Evolutionary conservation across 35 echinoderm and acorn worm species (phyloP).

Genomic region (Heliocidaris erythrogramma): DNA sequence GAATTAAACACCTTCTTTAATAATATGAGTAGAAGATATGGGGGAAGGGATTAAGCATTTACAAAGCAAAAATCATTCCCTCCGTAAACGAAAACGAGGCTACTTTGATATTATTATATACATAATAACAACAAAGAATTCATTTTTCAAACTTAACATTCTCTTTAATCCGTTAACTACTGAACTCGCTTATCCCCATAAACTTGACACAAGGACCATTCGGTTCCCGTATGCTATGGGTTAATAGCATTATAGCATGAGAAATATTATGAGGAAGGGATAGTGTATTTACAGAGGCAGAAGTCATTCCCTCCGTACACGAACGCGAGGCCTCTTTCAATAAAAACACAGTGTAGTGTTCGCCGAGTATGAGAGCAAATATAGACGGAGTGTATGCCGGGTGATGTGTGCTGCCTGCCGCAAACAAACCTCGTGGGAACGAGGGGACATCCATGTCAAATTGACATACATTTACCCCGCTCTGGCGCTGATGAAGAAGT

Average conservation of each 20-base stretch:
- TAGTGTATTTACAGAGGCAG: background rate
- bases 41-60: too few relatives aligned
- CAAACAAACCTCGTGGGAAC: background rate
- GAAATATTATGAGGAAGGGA: background rate
- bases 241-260: background rate
- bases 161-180: too few relatives aligned
- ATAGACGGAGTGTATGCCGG: background rate
- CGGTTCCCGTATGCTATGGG: too few relatives aligned
- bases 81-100: too few relatives aligned
- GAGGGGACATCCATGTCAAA: background rate
- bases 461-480: background rate
- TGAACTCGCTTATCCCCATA: too few relatives aligned
- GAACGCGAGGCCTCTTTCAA: background rate
- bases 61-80: too few relatives aligned
- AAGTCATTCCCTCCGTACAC: background rate
- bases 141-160: too few relatives aligned
- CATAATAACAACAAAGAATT: too few relatives aligned
- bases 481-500: background rate
- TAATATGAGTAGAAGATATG: too few relatives aligned
- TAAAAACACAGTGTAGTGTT: background rate
- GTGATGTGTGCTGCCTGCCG: background rate
- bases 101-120: too few relatives aligned
- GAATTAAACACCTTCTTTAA: too few relatives aligned
- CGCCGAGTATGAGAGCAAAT: background rate
- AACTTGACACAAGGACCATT: too few relatives aligned